Conservation (phyloP, 2,113 vertebrate species). For the Platycercus adscitus region DNA sequence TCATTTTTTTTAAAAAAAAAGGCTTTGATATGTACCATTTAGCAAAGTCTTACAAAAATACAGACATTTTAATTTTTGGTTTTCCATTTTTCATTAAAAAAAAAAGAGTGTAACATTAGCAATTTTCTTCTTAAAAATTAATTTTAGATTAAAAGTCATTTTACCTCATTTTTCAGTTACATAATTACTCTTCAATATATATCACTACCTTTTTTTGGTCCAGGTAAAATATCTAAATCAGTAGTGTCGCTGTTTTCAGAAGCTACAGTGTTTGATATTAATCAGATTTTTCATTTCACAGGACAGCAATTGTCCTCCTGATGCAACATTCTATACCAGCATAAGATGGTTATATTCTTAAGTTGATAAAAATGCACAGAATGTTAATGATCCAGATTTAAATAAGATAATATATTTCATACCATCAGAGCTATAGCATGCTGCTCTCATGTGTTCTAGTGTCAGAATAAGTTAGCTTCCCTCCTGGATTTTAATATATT, state of each 20-base stretch:
- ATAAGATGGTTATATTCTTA: conserved; percentile 7
- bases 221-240: neutral
- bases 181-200: neutral
- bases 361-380: conserved; percentile 5
- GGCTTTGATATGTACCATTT: neutral
- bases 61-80: neutral
- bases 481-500: neutral
- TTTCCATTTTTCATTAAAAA: neutral
- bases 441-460: neutral
- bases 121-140: neutral
- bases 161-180: neutral
- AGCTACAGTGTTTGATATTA: neutral
- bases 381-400: neutral
- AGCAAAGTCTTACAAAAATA: neutral
- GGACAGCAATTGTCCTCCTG: neutral
- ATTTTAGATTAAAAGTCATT: neutral
- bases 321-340: neutral
- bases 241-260: neutral
- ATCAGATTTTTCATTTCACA: neutral
- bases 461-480: neutral
- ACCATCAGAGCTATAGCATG: neutral
- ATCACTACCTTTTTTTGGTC: neutral
- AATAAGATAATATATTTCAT: conserved; percentile 3
- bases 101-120: neutral
- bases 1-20: neutral